Base-by-base conservation (phyloP, 2,888 invertebrate species). In the Cosmia pyralina region DNA sequence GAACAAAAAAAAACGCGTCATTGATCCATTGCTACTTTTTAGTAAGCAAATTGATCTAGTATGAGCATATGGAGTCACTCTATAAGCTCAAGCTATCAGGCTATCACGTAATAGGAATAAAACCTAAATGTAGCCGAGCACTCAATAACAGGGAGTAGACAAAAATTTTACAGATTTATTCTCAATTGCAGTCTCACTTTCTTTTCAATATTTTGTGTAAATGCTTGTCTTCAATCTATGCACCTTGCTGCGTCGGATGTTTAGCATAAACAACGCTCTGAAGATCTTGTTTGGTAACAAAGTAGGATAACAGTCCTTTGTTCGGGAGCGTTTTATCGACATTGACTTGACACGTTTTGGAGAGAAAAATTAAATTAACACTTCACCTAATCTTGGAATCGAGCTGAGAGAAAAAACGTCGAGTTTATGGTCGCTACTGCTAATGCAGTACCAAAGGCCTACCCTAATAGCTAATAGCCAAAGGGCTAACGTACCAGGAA, bases 201-300 rank as follows among this genome's bases (percentile, higher is more conserved):
- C 11, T n/a, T 41, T 53, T 28, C n/a, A 70, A 71, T 28, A 46
- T 46, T 28, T 63, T 44, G 44, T 53, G 38, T 59, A 22, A 58
- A 34, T 46, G 13, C 10, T 53, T 57, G 8, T 55, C 48, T 64
- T 38, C 57, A 7, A 44, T 38, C 48, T 52, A 17, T 13, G 28
- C 62, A 78, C 63, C 44, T 44, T 34, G 28, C n/a, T 6, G 28
- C 17, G 17, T 72, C 62, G 72, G 83, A 80, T 80, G 80, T 83
- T 80, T 83, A 50, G 50, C 69, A 28, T 59, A 72, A 79, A 79
- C 72, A 78, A 63, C 55, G 57, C 53, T 69, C 41, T 65, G 46
- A 52, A 72, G 46, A 81, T 72, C 53, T 67, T 75, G 83, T 80
- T 80, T 80, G 38, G 57, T 44, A 60, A 79, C 60, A 79, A 60